Evolutionary conservation across 2,797 vertebrate species (phyloP).

Genomic region (Poliocrania exsul): DNA sequence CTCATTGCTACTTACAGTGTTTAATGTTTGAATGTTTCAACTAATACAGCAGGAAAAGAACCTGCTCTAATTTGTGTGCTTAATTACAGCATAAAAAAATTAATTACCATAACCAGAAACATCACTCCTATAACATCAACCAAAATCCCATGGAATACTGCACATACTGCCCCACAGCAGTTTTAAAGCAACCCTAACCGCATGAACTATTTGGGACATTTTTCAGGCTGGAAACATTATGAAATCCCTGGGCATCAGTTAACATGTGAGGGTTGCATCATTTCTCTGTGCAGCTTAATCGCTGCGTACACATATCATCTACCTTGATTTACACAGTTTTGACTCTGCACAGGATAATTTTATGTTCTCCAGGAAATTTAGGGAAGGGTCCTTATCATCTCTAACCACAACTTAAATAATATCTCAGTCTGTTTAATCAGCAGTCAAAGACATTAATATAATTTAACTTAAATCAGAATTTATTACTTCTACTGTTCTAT

Average conservation of each 20-base stretch:
- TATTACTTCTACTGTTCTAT: background rate
- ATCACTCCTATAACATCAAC: background rate
- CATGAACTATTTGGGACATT: background rate
- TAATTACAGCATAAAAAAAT: background rate
- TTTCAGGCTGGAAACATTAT: background rate
- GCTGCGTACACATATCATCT: background rate
- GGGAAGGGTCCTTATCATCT: background rate
- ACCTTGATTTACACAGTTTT: background rate
- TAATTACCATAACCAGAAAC: background rate
- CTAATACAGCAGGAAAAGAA: background rate
- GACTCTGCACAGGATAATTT: background rate
- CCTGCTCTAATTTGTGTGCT: background rate
- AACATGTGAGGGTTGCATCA: background rate
- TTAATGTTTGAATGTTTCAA: background rate
- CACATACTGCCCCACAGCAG: rapidly evolving
- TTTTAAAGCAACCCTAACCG: background rate
- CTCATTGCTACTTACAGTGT: background rate
- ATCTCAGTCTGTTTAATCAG: background rate
- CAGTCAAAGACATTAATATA: background rate
- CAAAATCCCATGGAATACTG: background rate
- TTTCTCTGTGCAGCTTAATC: background rate
- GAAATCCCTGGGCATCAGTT: background rate
- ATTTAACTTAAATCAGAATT: background rate
- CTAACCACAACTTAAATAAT: background rate
- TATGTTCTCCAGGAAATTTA: background rate